These are phyloP conservation scores for Crepidodera aurea DNA, from an alignment of 2,888 invertebrate species.

Conservation along the genomic window DNA sequence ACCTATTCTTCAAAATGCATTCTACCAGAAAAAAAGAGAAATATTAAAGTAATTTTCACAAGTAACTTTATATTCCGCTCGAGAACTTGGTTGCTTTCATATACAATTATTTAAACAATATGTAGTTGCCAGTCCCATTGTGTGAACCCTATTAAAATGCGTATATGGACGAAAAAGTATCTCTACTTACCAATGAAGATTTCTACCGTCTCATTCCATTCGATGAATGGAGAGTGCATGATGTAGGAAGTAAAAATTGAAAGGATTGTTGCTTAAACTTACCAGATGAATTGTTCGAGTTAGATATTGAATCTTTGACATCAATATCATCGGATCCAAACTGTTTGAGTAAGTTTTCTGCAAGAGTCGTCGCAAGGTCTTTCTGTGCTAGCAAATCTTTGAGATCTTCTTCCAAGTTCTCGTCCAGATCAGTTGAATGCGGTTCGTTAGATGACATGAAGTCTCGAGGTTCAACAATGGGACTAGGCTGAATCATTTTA, in stretches of 20 bases:
- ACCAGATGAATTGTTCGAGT: conserved; percentile 37
- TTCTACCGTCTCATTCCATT: too few relatives aligned
- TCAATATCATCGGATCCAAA: conserved; percentile 78
- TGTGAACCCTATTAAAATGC: neutral
- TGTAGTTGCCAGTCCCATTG: neutral
- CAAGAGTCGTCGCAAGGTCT: conserved; percentile 79
- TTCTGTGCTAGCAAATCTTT: conserved; percentile 78
- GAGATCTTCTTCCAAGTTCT: conserved; percentile 73
- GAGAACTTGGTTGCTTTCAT: too few relatives aligned
- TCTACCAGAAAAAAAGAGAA: too few relatives aligned
- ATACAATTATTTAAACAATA: neutral
- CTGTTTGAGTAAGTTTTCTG: conserved; percentile 88
- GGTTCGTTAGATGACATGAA: conserved; percentile 51
- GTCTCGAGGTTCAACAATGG: conserved; percentile 47
- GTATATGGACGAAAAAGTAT: too few relatives aligned
- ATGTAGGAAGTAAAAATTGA: too few relatives aligned
- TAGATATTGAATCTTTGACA: conserved; percentile 55
- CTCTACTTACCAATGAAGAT: too few relatives aligned
- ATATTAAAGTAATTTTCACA: too few relatives aligned
- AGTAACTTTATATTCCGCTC: too few relatives aligned
- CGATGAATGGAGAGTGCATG: too few relatives aligned
- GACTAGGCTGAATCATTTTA: conserved; percentile 55
- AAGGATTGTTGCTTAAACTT: too few relatives aligned
- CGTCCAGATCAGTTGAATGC: conserved; percentile 62
- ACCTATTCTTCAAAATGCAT: too few relatives aligned